A percentile compares a stretch with the other conserved stretches of the same genome.
These are phyloP conservation scores for Amphiura filiformis DNA, from an alignment of 35 echinoderm and acorn worm genomes.

Conservation along the genomic window DNA sequence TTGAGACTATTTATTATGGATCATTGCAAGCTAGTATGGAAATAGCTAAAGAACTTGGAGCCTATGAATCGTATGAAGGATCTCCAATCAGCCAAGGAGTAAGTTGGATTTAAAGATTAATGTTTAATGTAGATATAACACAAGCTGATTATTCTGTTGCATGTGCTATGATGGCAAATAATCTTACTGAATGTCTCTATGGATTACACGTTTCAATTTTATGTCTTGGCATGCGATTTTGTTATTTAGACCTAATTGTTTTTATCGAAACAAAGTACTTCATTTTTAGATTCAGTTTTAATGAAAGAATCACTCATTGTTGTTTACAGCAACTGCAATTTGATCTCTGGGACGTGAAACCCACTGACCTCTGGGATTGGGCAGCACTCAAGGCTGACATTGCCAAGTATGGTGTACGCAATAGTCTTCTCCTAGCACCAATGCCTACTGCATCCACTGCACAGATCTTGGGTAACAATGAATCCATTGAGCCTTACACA, in stretches of 20 bases:
- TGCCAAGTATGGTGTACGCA: slow-evolving; percentile 76
- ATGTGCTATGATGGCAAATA: not conserved
- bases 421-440: slow-evolving; percentile 93
- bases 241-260: no score
- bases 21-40: slow-evolving; percentile 78
- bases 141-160: no score
- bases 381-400: slow-evolving; percentile 72
- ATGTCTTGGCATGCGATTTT: no score
- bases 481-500: slow-evolving; percentile 97
- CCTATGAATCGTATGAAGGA: slow-evolving; percentile 78
- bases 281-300: no score
- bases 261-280: no score
- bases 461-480: slow-evolving; percentile 96
- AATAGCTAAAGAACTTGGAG: slow-evolving; percentile 61
- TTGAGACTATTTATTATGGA: slow-evolving; percentile 96
- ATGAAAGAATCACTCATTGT: no score
- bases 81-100: slow-evolving; percentile 83
- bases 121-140: no score
- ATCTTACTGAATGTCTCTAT: no score
- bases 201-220: no score
- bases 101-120: slow-evolving; percentile 21
- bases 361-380: slow-evolving; percentile 87
- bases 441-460: slow-evolving; percentile 99
- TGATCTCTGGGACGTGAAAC: slow-evolving; percentile 87
- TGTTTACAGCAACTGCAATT: slow-evolving; percentile 81